phyloP scores from a whole-genome alignment of 2,888 invertebrate species.

The Himalopsyche kuldschensis region DNA sequence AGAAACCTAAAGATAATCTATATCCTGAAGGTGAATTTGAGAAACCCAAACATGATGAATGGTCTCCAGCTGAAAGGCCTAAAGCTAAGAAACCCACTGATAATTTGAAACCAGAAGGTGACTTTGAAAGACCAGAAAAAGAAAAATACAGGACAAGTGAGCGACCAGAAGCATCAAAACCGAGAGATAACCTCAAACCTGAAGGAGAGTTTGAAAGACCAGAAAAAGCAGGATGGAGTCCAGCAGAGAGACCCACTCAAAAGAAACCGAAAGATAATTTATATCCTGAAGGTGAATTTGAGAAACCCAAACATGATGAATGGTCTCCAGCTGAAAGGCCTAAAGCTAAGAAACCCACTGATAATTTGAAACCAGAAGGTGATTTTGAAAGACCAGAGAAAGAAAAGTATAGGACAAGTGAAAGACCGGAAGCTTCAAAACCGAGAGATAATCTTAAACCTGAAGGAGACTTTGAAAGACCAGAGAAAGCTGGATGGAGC shows the following conservation, averaged over 20 bases:
- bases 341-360: slow-evolving; percentile 45
- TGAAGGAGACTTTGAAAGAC: slow-evolving; percentile 52
- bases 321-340: slow-evolving; percentile 49
- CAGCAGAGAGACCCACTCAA: slow-evolving; percentile 46
- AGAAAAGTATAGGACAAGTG: slow-evolving; percentile 49
- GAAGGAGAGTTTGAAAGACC: slow-evolving; percentile 53
- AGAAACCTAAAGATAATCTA: slow-evolving; percentile 50
- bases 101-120: slow-evolving; percentile 58
- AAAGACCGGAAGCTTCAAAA: slow-evolving; percentile 47
- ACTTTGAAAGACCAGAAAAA: slow-evolving; percentile 57
- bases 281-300: slow-evolving; percentile 55
- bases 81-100: slow-evolving; percentile 46
- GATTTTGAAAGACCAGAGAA: slow-evolving; percentile 46
- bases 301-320: slow-evolving; percentile 47
- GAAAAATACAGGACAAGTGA: slow-evolving; percentile 46
- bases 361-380: slow-evolving; percentile 50
- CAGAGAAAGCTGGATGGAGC: slow-evolving; percentile 43
- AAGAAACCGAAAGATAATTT: slow-evolving; percentile 52
- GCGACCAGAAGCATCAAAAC: too few species aligned
- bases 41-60: slow-evolving; percentile 43
- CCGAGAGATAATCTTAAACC: slow-evolving; percentile 49
- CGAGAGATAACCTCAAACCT: slow-evolving; percentile 42
- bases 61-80: slow-evolving; percentile 43
- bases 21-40: slow-evolving; percentile 56
- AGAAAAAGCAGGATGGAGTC: slow-evolving; percentile 42